A percentile compares a stretch with the other conserved stretches of the same genome.
These are phyloP conservation scores for Cabera pusaria DNA, from an alignment of 2,888 invertebrate species.

Conservation along the genomic window DNA sequence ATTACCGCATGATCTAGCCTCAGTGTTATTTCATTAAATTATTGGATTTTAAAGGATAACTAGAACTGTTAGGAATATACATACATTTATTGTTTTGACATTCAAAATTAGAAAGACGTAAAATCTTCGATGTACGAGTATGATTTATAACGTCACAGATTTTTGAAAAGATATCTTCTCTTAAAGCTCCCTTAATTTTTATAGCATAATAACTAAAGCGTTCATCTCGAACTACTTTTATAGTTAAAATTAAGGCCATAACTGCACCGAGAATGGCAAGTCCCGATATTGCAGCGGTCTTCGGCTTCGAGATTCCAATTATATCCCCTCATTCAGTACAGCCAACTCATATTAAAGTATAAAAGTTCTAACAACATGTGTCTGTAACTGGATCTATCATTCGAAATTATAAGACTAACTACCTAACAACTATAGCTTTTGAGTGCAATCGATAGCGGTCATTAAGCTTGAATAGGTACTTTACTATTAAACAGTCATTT, in stretches of 20 bases:
- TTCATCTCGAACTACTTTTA: slow-evolving; percentile 43
- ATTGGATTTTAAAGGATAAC: too few species aligned
- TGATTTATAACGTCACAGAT: too few species aligned
- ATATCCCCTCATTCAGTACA: slow-evolving; percentile 70
- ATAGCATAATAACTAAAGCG: slow-evolving; percentile 11
- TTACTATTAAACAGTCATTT: slow-evolving; percentile 33
- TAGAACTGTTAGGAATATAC: too few species aligned
- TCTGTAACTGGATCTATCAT: slow-evolving; percentile 51
- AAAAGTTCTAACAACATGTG: slow-evolving; percentile 71
- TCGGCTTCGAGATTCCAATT: slow-evolving; percentile 73
- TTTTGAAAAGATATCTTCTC: too few species aligned
- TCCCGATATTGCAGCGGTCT: slow-evolving; percentile 56
- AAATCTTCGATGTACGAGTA: too few species aligned
- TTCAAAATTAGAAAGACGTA: too few species aligned
- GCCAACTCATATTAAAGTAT: slow-evolving; percentile 79
- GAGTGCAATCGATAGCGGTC: slow-evolving; percentile 34
- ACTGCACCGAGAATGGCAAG: slow-evolving; percentile 46
- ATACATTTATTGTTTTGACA: too few species aligned
- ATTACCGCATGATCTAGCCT: too few species aligned
- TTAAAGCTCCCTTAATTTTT: slow-evolving; percentile 10
- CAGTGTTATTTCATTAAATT: too few species aligned
- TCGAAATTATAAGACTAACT: slow-evolving; percentile 41
- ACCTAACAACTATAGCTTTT: slow-evolving; percentile 26
- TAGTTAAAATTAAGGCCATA: slow-evolving; percentile 58
- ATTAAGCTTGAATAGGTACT: slow-evolving; percentile 34